Evolutionary conservation across 1,140 invertebrate genomes (phyloP).

Genomic region (Radopholus similis): DNA sequence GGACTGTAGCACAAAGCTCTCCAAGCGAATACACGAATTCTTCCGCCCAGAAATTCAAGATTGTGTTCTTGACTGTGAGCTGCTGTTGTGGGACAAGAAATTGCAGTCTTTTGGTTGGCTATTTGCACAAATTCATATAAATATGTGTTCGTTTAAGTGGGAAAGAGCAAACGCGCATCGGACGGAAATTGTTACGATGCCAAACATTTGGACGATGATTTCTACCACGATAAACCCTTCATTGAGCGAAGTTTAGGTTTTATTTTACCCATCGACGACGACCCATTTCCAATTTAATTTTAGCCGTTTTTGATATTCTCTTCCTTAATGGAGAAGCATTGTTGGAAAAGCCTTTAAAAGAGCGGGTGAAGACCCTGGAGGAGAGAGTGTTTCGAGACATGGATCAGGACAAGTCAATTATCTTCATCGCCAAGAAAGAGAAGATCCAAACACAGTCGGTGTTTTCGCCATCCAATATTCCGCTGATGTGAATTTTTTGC

Average conservation of each 20-base stretch:
- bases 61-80: conserved; percentile 43
- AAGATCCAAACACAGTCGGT: conserved; percentile 21
- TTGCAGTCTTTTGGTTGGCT: conserved; percentile 21
- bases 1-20: conserved; percentile 15
- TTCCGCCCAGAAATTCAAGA: conserved; percentile 29
- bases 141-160: conserved; percentile 31
- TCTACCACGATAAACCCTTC: conserved; percentile 5
- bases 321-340: conserved; percentile 19
- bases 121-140: conserved; percentile 1
- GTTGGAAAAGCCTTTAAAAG: conserved; percentile 6
- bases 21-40: conserved; percentile 30
- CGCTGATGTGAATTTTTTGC: conserved; percentile 1
- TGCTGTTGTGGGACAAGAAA: conserved; percentile 35
- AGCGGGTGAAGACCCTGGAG: conserved; percentile 1
- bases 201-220: conserved; percentile 42
- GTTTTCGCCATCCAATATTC: not conserved
- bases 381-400: not conserved
- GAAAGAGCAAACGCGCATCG: conserved; percentile 38
- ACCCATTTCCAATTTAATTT: not conserved
- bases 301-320: conserved; percentile 31
- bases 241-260: conserved; percentile 15
- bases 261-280: no score
- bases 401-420: conserved; percentile 15
- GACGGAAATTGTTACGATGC: conserved; percentile 37
- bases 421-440: conserved; percentile 26